Evolutionary conservation across 2,888 invertebrate species (phyloP).

Genomic region (Fabriciana adippe): DNA sequence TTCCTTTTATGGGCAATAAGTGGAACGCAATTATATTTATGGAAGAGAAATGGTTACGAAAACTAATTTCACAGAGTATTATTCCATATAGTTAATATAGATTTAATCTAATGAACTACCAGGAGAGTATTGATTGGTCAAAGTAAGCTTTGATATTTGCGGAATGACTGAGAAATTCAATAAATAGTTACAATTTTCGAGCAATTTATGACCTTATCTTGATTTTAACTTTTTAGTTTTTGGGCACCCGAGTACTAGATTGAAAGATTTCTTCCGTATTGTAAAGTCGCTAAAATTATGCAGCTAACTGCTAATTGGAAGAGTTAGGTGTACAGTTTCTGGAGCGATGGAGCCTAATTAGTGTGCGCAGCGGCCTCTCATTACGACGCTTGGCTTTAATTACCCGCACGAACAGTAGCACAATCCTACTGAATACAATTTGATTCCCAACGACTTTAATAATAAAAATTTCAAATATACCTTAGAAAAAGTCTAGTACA

Average conservation of each 20-base stretch:
- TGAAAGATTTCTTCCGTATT: conserved; percentile 31
- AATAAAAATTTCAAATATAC: not conserved
- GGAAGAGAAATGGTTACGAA: conserved; percentile 75
- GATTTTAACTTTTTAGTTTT: not conserved
- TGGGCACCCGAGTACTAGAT: not conserved
- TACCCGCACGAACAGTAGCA: conserved; percentile 55
- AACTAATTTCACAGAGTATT: conserved; percentile 77
- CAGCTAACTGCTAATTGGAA: conserved; percentile 63
- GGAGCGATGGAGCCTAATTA: conserved; percentile 67
- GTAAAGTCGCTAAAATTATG: conserved; percentile 38
- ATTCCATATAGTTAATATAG: conserved; percentile 52
- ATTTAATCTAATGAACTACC: conserved; percentile 48
- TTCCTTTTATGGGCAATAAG: conserved; percentile 82
- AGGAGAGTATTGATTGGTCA: conserved; percentile 17
- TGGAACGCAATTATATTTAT: conserved; percentile 82
- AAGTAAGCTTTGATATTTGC: not conserved
- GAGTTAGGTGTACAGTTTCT: conserved; percentile 66
- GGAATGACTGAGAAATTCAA: too few species aligned
- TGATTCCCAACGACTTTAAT: conserved; percentile 23
- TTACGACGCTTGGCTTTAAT: conserved; percentile 64
- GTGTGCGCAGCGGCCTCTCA: conserved; percentile 61
- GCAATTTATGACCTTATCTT: not conserved
- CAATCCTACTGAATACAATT: conserved; percentile 48
- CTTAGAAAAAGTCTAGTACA: not conserved
- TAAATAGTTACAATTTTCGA: not conserved